Conservation (phyloP, 35 echinoderm and acorn worm genomes). For the Heliocidaris erythrogramma region DNA sequence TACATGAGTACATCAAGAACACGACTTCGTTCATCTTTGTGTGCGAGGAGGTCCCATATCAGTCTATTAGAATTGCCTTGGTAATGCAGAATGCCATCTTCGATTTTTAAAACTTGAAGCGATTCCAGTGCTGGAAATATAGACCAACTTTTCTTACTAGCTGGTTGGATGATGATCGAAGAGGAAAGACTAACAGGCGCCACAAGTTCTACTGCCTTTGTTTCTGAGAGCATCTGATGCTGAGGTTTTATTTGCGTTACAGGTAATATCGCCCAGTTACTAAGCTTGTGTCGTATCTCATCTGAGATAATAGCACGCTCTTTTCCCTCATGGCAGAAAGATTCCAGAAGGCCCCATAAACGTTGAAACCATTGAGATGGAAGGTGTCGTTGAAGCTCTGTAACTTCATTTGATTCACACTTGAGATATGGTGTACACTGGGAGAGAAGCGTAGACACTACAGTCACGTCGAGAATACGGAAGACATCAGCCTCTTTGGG, state of each 20-base stretch:
- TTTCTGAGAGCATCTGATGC: background rate
- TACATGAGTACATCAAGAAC: slow-evolving; percentile 36
- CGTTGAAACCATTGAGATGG: slow-evolving; percentile 11
- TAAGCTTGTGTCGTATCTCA: background rate
- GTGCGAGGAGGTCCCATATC: background rate
- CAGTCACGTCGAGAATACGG: slow-evolving; percentile 5
- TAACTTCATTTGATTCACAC: background rate
- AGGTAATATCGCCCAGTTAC: slow-evolving; percentile 51
- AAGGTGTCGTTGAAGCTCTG: background rate
- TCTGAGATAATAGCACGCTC: background rate
- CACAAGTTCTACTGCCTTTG: background rate
- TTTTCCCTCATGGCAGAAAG: background rate
- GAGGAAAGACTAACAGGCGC: slow-evolving; percentile 1
- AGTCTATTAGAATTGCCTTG: background rate
- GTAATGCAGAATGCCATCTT: background rate
- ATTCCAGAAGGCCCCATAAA: slow-evolving; percentile 40
- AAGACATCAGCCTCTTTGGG: background rate
- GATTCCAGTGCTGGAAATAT: slow-evolving; percentile 18
- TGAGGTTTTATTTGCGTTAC: background rate
- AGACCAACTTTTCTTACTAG: background rate
- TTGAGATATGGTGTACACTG: background rate
- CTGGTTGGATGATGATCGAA: background rate
- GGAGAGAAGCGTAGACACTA: slow-evolving; percentile 1
- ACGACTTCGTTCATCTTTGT: background rate
- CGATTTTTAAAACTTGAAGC: background rate